Evolutionary conservation across 2,113 vertebrate genomes (phyloP), one percentile per base, ranked within the genome.

Genomic region (Tyto alba): DNA sequence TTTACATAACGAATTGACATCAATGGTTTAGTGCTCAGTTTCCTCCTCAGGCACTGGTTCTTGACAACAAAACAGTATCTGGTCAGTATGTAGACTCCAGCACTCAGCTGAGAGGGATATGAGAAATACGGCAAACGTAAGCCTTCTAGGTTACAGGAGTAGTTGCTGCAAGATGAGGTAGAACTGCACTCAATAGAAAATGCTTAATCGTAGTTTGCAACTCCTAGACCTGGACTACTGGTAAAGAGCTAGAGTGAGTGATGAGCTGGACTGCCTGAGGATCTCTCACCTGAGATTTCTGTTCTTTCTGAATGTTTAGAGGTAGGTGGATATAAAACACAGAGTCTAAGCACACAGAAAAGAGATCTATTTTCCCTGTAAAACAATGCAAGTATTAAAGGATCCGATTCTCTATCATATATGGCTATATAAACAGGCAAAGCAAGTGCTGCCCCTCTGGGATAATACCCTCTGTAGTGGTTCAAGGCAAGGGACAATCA

Each of bases 351-450:
- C 6, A 60, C 11, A 45, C 3, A 48, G 40, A 41, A 71, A 52
- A 69, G 12, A 36, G 11, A 10, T 1, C 5, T 8, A 2, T 63
- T 73, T 59, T 36, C 47, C 22, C 18, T 59, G 50, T 36, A 71
- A 69, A 88, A 52, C 21, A 74, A 7, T 18, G 25, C 8, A 77
- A 16, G 6, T 40, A 14, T 36, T 56, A 41, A 76, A 77, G 18
- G 41, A 69, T 45, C 12, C 5, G 30, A 0, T n/a, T 45, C 4
- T 79, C 25, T 48, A 2, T 48, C 0, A 1, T 0, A 0, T 41
- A 20, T 11, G 13, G 10, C 48, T 80, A 5, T 17, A 17, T 3
- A 25, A 5, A 52, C 5, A 52, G 25, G 13, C 34, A 83, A 89
- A 74, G 26, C 10, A 83, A 77, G 43, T 9, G 16, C 32, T 93